These are phyloP conservation scores for Drosophila infuscata DNA, from an alignment of 2,888 invertebrate genomes.

Conservation along the genomic window DNA sequence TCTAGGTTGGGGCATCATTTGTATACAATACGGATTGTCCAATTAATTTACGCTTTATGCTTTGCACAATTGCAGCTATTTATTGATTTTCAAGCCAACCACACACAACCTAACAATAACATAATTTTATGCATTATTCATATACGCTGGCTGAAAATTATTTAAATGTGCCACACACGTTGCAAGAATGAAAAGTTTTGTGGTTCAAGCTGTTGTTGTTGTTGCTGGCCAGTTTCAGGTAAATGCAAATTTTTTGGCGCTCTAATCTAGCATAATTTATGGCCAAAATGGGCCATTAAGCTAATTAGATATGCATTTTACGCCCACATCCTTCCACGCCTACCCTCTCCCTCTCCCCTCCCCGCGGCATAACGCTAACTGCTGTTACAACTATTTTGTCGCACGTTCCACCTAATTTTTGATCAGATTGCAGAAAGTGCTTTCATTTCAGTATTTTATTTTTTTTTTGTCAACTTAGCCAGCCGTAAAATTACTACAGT, in stretches of 20 bases:
- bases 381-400: conserved; percentile 39
- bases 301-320: conserved; percentile 78
- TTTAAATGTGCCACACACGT: conserved; percentile 17
- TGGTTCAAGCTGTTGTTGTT: conserved; percentile 4
- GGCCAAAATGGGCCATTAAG: conserved; percentile 67
- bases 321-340: too few species aligned
- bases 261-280: conserved; percentile 73
- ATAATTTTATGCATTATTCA: conserved; percentile 60
- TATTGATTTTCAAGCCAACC: conserved; percentile 62
- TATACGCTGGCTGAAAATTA: conserved; percentile 50
- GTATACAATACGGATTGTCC: conserved; percentile 33
- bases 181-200: conserved; percentile 4
- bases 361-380: conserved; percentile 21
- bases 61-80: conserved; percentile 35
- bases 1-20: background rate
- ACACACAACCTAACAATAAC: conserved; percentile 31
- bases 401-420: conserved; percentile 6
- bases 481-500: conserved; percentile 19
- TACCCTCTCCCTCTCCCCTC: too few species aligned
- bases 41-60: conserved; percentile 55
- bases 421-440: conserved; percentile 50
- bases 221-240: conserved; percentile 35
- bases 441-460: background rate
- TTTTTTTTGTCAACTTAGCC: conserved; percentile 9
- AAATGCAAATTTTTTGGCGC: conserved; percentile 58